Evolutionary conservation across 2,113 vertebrate species (phyloP), one percentile per base, ranked within the genome.

Genomic region (Pungitius pungitius): DNA sequence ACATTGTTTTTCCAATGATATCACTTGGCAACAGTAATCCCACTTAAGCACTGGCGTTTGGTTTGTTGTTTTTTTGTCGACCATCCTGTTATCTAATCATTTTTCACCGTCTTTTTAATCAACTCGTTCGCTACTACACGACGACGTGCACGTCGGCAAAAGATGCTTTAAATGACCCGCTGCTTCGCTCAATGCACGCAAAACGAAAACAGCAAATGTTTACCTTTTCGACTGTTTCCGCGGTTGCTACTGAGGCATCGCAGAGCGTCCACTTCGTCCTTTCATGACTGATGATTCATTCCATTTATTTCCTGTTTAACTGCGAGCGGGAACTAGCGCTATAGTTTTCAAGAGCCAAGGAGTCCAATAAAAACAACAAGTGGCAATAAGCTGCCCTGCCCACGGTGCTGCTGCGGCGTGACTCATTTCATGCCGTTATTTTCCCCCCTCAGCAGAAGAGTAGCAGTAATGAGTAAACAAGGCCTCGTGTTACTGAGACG

Each of bases 371-470:
- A 82, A 85, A 82, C 62, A 81, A 74, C 59, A 79, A 76, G 75
- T 70, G 80, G 82, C 73, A 86, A 84, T 75, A 75, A 74, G 73
- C 80, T 9, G 51, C 69, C n/a, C 62, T 45, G 71, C 83, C 88
- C 88, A 88, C 85, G 60, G 55, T 77, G 73, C 86, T 67, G 78
- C 86, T 64, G 78, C 86, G 84, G 78, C n/a, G 63, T 87, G 88
- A 89, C 43, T 89, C 84, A 89, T 79, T 87, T 80, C 39, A 78
- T 81, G 52, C 81, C 75, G 80, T 86, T 86, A 88, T 86, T 88
- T 81, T n/a, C n/a, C n/a, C 59, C 79, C 73, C 81, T 75, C 80
- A 77, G 63, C 74, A 52, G 62, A 88, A 51, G 78, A 81, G 66
- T 58, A 54, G 47, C 55, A 59, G 76, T 82, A 81, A 87, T 86